Evolutionary conservation across 2,797 vertebrate genomes (phyloP), one percentile per base, ranked within the genome.

Genomic region (Chelidonichthys spinosus): DNA sequence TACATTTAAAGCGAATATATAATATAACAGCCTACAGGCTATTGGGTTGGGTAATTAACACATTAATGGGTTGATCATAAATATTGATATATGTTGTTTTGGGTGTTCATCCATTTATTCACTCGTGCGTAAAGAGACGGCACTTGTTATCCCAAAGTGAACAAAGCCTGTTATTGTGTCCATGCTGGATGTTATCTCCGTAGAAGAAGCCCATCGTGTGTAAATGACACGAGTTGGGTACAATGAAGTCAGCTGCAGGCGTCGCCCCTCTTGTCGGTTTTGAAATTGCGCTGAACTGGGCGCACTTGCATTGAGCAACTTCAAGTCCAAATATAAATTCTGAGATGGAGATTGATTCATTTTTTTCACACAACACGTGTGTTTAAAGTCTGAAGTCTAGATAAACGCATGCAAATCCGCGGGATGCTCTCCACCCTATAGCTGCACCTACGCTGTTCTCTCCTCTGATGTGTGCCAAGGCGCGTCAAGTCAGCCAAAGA

Each of bases 221-320:
- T n/a, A 59, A 66, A 77, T 73, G 63, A 71, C 50, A 63, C 59
- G 68, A 83, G 70, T 76, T 78, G 68, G 73, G 60, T 14, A 81
- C 73, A 81, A 81, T 76, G 83, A 76, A 63, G 69, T 17, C 77
- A 70, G 77, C 63, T 68, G 82, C 82, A 92, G 87, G 90, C 90
- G 89, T 90, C 82, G 89, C 91, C 90, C 87, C 86, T 87, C 76
- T 60, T 56, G 64, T 76, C 42, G 11, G 7, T 53, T 68, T 71
- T 59, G 39, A 42, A 69, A 76, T 44, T 36, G 77, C 58, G 74
- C 70, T 69, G 59, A 52, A 59, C 14, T 58, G 70, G 66, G 77
- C 81, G 84, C 79, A 78, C 78, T 44, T 44, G 6, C 44, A 32
- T 37, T 17, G 7, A 78, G 79, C 81, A 79, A 84, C 85, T 88